Percentiles rank a stretch among this genome's conserved stretches.
phyloP scores from a whole-genome alignment of 2,113 vertebrate genomes.

The Gymnarchus niloticus region DNA sequence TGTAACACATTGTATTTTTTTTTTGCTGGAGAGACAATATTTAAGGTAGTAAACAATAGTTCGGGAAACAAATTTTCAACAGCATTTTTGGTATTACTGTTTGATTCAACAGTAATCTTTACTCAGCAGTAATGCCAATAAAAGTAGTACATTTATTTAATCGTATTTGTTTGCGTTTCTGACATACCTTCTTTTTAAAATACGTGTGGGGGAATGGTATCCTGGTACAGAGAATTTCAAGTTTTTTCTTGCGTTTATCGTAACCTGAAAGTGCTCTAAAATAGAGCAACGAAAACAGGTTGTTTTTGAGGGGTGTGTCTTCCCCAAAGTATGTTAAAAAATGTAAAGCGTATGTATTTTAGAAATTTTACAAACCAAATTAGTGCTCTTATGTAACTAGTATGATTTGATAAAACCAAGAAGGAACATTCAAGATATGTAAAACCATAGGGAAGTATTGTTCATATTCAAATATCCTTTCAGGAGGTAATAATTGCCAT shows the following conservation, averaged over 20 bases:
- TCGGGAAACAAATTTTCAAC: not conserved
- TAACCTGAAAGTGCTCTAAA: not conserved
- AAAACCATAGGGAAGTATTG: not conserved
- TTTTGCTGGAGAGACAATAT: no score
- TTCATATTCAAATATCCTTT: constrained; percentile 14
- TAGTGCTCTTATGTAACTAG: not conserved
- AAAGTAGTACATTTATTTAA: not conserved
- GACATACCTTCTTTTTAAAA: not conserved
- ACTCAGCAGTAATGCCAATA: not conserved
- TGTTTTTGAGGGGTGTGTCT: not conserved
- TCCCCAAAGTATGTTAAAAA: not conserved
- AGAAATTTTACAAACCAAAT: not conserved
- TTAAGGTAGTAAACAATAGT: no score
- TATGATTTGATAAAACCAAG: not conserved
- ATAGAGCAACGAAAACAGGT: not conserved
- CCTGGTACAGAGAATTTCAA: not conserved
- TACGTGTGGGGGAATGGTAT: not conserved
- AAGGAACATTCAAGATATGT: not conserved
- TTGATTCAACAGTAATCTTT: not conserved
- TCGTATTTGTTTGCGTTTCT: not conserved
- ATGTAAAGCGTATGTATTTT: not conserved
- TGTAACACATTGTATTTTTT: no score
- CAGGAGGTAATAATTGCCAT: not conserved
- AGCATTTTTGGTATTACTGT: not conserved
- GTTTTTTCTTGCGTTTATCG: not conserved